Percentiles rank a stretch among this genome's conserved stretches.
Conservation (phyloP, 2,888 invertebrate species). For the Amitus sp. region DNA sequence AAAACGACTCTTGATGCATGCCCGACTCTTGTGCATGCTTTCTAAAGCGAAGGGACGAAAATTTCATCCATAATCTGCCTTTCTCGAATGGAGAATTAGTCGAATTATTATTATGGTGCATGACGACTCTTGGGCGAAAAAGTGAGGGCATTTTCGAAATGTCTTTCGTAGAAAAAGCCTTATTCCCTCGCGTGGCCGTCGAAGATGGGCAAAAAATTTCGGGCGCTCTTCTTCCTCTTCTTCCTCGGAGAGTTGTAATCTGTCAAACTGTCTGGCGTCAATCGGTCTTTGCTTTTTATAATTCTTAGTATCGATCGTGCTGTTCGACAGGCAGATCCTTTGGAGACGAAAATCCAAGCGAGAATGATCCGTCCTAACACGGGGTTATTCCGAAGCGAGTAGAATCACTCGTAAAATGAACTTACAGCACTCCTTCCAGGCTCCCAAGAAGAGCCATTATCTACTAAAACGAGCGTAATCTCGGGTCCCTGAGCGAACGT, state of each 20-base stretch:
- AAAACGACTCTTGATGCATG: conserved; percentile 10
- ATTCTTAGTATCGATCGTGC: too few relatives aligned
- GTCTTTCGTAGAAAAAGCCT: too few relatives aligned
- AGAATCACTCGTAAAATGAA: conserved; percentile 1
- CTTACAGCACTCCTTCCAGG: not conserved
- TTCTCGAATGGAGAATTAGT: not conserved
- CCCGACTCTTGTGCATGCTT: not conserved
- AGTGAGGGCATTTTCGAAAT: too few relatives aligned
- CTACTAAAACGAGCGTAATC: conserved; percentile 2
- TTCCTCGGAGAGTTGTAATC: not conserved
- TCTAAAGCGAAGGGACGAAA: conserved; percentile 3
- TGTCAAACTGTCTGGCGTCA: not conserved
- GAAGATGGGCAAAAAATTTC: not conserved
- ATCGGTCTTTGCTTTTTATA: not conserved
- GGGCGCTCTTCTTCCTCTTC: not conserved
- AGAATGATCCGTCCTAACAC: not conserved
- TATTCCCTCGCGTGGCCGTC: not conserved
- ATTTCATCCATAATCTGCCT: not conserved
- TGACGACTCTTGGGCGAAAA: too few relatives aligned
- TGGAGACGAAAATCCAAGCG: not conserved
- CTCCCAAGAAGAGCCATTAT: not conserved
- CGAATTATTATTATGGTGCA: too few relatives aligned
- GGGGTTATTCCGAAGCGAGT: not conserved
- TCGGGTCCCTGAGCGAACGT: not conserved
- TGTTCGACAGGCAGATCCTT: not conserved